Base-by-base conservation (phyloP, 2,113 vertebrate genomes). In the Malurus melanocephalus region DNA sequence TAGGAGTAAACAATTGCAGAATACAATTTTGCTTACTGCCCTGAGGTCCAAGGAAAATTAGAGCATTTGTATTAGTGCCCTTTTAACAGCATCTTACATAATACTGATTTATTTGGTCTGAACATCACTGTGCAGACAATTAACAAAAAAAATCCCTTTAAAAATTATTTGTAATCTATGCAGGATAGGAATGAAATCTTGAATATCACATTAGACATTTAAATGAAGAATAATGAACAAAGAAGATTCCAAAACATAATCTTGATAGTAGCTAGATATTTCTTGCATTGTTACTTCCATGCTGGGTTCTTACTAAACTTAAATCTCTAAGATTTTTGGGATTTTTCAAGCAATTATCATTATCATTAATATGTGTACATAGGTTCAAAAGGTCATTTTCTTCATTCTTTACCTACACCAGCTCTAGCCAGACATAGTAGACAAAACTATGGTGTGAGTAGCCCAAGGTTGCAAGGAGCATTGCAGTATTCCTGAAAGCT, bases 261-360 rank as follows among this genome's bases (percentile, higher is more conserved):
- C 76, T 22, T 42, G 24, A 64, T 51, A 7, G 38, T 79, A 72
- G 22, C 18, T 84, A 28, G 48, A 23, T 84, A n/a, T 32, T 48
- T 90, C 89, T 80, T 84, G 26, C 32, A 62, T 90, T 57, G 57
- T 80, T 80, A 27, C 20, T 72, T 92, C 62, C 46, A 27, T 45
- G 27, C 38, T 86, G 73, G 42, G 2, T 49, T 83, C 22, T 49
- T 60, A 74, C 4, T 38, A 62, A 61, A 81, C 35, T 13, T 40
- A 72, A 78, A 64, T 60, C n/a, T 67, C 66, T 45, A 18, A 60
- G 45, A 6, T 75, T 95, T 78, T 74, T 57, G 38, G 80, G 18
- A 40, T 65, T 80, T 90, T 86, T 24, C 17, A 64, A 32, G 45
- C 12, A 73, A 16, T 87, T 72, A 38, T 35, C 14, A 11, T 43